Evolutionary conservation across 2,888 invertebrate species (phyloP).

Genomic region (Philereme vetulata): DNA sequence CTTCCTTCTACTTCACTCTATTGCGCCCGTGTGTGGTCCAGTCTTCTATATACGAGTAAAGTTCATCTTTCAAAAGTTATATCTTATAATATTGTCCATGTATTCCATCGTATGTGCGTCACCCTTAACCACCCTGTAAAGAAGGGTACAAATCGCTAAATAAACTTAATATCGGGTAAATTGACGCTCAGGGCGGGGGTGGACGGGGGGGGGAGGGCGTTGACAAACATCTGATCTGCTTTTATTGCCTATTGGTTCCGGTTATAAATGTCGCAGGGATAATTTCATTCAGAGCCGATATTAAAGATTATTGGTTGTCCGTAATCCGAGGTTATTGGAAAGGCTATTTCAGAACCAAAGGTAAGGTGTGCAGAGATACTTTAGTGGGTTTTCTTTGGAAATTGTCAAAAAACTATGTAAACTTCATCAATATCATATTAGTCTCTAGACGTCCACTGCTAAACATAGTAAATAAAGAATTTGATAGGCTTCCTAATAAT

Average conservation of each 20-base stretch:
- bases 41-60: too few relatives aligned
- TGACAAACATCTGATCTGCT: constrained; percentile 68
- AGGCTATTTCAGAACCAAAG: too few relatives aligned
- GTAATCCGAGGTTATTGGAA: too few relatives aligned
- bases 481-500: too few relatives aligned
- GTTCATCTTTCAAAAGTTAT: neutral
- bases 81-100: constrained; percentile 1
- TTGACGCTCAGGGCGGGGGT: constrained; percentile 60
- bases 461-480: too few relatives aligned
- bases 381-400: too few relatives aligned
- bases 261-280: constrained; percentile 63
- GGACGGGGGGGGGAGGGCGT: constrained; percentile 36
- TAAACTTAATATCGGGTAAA: constrained; percentile 81
- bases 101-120: constrained; percentile 34
- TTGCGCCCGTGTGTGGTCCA: too few relatives aligned
- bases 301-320: constrained; percentile 9
- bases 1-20: too few relatives aligned
- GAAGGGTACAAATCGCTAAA: constrained; percentile 80
- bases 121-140: constrained; percentile 57
- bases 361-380: too few relatives aligned
- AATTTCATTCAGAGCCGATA: constrained; percentile 52
- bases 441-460: too few relatives aligned
- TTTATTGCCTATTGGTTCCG: constrained; percentile 79
- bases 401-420: too few relatives aligned
- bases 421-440: too few relatives aligned